Evolutionary conservation across 2,113 vertebrate genomes (phyloP), one percentile per base, ranked within the genome.

Genomic region (Thamnaconus septentrionalis): DNA sequence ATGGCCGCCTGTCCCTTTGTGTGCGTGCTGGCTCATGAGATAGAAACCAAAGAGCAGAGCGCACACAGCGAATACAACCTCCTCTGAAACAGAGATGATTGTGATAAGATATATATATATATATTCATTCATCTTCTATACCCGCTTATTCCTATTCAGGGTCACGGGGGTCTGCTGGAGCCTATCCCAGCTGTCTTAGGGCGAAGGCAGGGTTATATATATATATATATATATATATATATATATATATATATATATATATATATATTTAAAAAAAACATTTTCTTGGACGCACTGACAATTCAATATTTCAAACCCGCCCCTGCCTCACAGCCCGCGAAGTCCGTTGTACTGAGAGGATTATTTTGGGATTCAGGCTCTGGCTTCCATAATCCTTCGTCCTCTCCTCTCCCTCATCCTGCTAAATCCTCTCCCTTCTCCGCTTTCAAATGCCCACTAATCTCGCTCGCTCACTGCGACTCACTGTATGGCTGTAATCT

Each of bases 351-450:
- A 74, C 84, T 73, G 75, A 86, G 79, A 84, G 90, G 90, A 93
- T 92, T 92, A 92, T 90, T 91, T 85, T 85, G 81, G 76, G 86
- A 90, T 89, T 73, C 83, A 67, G 59, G 84, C 84, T 88, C 81
- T 84, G 66, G 58, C 83, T 82, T 78, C 71, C 62, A 64, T 93
- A 92, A 93, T 91, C 90, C 87, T 76, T 79, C 83, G 70, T 84
- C 69, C 78, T 84, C 79, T 84, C 80, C 77, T 87, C 84, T 76
- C 60, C 65, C 64, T 90, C 84, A 89, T 91, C 90, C 83, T 51
- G 52, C 74, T 91, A 89, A 91, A 90, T 83, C 88, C 85, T 64
- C 75, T 80, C 70, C 62, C 88, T 81, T 89, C 90, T 87, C 71
- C 78, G 64, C 76, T 83, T 86, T 86, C 83, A 85, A 74, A 85